Conservation (phyloP, 2,113 vertebrate genomes). For the Oxygymnocypris stewartii region DNA sequence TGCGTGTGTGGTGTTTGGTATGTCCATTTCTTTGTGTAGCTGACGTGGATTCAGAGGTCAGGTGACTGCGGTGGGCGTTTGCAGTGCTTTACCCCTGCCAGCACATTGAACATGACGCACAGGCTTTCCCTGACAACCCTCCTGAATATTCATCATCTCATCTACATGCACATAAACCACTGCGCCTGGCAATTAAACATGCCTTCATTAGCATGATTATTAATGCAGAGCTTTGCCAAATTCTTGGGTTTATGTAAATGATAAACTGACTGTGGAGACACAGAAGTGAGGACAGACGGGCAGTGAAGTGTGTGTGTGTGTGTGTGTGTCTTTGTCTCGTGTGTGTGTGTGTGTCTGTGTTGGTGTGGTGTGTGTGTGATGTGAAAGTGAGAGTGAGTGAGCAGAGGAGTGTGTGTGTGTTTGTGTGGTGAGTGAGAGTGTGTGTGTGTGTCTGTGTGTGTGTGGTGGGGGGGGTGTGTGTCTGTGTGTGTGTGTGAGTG, state of each 20-base stretch:
- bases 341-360: background rate
- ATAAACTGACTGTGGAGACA: background rate
- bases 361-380: background rate
- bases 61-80: background rate
- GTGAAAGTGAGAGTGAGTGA: too few species aligned
- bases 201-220: background rate
- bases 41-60: slow-evolving; percentile 1
- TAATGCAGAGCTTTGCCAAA: background rate
- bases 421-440: too few species aligned
- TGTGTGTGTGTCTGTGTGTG: too few species aligned
- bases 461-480: too few species aligned
- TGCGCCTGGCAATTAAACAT: background rate
- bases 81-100: background rate
- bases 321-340: background rate
- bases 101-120: background rate
- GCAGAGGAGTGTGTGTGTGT: too few species aligned
- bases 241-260: slow-evolving; percentile 4
- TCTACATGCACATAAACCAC: slow-evolving; percentile 17
- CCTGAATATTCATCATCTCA: slow-evolving; percentile 13
- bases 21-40: background rate
- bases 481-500: too few species aligned
- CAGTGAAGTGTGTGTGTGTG: background rate
- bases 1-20: background rate
- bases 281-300: background rate
- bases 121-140: slow-evolving; percentile 9